These are phyloP conservation scores for Invenusta paracnida DNA, from an alignment of 2,888 invertebrate genomes.

Conservation along the genomic window DNA sequence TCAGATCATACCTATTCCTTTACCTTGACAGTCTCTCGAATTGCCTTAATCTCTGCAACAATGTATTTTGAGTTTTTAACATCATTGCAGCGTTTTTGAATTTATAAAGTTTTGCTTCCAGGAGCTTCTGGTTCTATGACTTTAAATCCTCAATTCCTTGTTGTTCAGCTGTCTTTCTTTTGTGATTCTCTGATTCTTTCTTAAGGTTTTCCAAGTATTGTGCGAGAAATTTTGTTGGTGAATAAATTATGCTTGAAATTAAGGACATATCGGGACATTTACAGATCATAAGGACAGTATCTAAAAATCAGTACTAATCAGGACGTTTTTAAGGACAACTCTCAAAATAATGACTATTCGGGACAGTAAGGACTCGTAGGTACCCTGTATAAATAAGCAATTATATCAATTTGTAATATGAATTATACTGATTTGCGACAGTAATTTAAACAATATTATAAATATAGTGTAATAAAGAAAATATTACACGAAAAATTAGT, in stretches of 20 bases:
- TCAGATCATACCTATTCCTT: background rate
- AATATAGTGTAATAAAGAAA: no score
- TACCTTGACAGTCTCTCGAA: background rate
- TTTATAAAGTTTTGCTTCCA: no score
- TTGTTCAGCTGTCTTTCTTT: conserved; percentile 5
- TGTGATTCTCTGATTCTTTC: background rate
- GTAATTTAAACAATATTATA: no score
- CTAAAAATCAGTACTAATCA: conserved; percentile 18
- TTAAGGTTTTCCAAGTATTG: background rate
- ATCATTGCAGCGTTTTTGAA: background rate
- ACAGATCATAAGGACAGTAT: conserved; percentile 14
- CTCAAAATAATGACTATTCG: background rate
- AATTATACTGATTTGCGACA: no score
- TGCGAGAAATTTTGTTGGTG: background rate
- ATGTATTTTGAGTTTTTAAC: background rate
- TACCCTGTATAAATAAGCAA: background rate
- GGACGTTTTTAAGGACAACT: background rate
- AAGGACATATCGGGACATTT: conserved; percentile 1
- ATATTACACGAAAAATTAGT: no score
- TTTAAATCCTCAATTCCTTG: conserved; percentile 14
- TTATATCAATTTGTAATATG: no score
- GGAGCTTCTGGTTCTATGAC: conserved; percentile 9
- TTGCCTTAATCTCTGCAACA: background rate
- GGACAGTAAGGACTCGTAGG: background rate
- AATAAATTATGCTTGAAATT: conserved; percentile 29